A percentile compares a stretch with the other conserved stretches of the same genome.
Evolutionary conservation across 2,888 invertebrate genomes (phyloP).

Genomic region (Plagodis pulveraria): DNA sequence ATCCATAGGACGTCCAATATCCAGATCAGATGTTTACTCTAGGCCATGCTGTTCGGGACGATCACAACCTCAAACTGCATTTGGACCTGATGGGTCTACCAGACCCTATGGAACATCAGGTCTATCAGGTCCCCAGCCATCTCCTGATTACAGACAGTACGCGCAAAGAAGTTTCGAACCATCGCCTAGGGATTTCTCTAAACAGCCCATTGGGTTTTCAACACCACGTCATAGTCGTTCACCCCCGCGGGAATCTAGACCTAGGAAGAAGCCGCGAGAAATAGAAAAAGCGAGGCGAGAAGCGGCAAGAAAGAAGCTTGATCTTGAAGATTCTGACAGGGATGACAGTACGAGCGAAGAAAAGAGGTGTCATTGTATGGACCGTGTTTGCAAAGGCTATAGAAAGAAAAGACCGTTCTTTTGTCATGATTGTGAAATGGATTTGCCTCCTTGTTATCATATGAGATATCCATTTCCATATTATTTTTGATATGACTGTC

Average conservation of each 20-base stretch:
- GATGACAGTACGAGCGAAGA: slow-evolving; percentile 41
- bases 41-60: slow-evolving; percentile 2
- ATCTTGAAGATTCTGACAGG: slow-evolving; percentile 43
- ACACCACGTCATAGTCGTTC: slow-evolving; percentile 37
- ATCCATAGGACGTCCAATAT: background rate
- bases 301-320: slow-evolving; percentile 33
- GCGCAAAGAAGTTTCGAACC: background rate
- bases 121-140: background rate
- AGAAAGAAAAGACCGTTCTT: slow-evolving; percentile 29
- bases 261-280: slow-evolving; percentile 33
- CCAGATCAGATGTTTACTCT: background rate
- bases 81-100: slow-evolving; percentile 9
- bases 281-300: slow-evolving; percentile 24
- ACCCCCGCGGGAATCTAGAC: slow-evolving; percentile 11
- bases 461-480: slow-evolving; percentile 38
- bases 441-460: slow-evolving; percentile 37
- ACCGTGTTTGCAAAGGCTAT: slow-evolving; percentile 33
- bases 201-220: slow-evolving; percentile 37
- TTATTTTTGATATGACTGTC: slow-evolving; percentile 33
- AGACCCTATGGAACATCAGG: slow-evolving; percentile 1
- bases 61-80: slow-evolving; percentile 4
- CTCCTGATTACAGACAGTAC: background rate
- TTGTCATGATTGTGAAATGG: slow-evolving; percentile 28
- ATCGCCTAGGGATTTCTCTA: slow-evolving; percentile 1
- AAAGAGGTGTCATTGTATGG: slow-evolving; percentile 39